phyloP scores from a whole-genome alignment of 2,113 vertebrate species.

The Elephantulus edwardii region DNA sequence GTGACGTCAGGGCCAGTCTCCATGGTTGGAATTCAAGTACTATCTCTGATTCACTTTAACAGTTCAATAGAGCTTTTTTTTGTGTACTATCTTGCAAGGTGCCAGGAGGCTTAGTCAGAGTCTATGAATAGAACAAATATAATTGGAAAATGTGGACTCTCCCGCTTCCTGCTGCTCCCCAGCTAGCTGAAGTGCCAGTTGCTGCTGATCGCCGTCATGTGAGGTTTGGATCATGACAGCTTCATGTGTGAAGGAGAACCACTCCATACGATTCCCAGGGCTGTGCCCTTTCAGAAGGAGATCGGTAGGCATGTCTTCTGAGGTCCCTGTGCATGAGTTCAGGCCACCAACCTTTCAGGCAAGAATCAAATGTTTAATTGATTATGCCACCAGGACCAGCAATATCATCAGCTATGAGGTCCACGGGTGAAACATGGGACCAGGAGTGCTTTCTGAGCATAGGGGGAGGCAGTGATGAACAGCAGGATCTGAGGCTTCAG shows the following conservation, averaged over 20 bases:
- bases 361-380: not conserved
- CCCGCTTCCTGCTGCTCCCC: not conserved
- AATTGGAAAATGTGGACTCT: not conserved
- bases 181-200: fast-evolving
- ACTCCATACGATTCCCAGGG: no score
- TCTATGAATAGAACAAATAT: not conserved
- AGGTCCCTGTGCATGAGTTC: not conserved
- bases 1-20: not conserved
- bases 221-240: not conserved
- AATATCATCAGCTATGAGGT: not conserved
- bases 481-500: not conserved
- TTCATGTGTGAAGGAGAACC: not conserved
- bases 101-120: not conserved
- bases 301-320: no score
- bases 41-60: not conserved
- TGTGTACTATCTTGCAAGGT: not conserved
- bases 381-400: not conserved
- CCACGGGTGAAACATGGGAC: fast-evolving
- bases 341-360: not conserved
- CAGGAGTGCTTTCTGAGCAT: no score
- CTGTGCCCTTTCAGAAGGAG: no score
- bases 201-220: not conserved
- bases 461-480: not conserved
- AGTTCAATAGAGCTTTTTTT: not conserved
- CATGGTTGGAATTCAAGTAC: not conserved